A percentile compares a stretch with the other conserved stretches of the same genome.
phyloP scores from a whole-genome alignment of 2,797 vertebrate species.

The Champsocephalus gunnari region DNA sequence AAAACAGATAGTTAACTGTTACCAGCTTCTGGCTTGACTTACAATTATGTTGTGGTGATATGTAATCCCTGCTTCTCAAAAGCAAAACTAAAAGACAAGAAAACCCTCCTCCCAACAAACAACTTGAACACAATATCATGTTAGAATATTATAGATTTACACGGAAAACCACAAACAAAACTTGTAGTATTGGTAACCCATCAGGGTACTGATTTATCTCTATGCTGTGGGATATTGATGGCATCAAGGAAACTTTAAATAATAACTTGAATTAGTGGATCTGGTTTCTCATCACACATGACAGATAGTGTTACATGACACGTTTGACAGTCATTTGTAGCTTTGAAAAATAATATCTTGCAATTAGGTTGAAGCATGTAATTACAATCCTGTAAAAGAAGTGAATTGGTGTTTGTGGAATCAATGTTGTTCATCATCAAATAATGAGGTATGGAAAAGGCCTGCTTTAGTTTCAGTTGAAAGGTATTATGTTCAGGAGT shows the following conservation, averaged over 20 bases:
- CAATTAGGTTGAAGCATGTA: neutral
- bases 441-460: neutral
- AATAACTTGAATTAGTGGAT: neutral
- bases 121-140: no score
- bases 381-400: neutral
- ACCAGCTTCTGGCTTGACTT: neutral
- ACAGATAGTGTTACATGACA: neutral
- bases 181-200: no score
- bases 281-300: neutral
- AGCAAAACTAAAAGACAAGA: neutral
- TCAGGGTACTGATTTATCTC: neutral
- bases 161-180: neutral
- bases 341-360: neutral
- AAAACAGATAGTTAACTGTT: neutral
- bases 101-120: no score
- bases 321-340: neutral
- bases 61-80: neutral
- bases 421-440: neutral
- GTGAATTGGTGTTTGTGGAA: neutral
- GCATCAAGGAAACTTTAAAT: neutral
- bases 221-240: neutral
- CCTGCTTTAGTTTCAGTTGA: neutral
- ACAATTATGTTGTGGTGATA: neutral
- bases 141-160: neutral
- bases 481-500: slow-evolving; percentile 12